Evolutionary conservation across 2,888 invertebrate genomes (phyloP).

Genomic region (Capitulum mitella): DNA sequence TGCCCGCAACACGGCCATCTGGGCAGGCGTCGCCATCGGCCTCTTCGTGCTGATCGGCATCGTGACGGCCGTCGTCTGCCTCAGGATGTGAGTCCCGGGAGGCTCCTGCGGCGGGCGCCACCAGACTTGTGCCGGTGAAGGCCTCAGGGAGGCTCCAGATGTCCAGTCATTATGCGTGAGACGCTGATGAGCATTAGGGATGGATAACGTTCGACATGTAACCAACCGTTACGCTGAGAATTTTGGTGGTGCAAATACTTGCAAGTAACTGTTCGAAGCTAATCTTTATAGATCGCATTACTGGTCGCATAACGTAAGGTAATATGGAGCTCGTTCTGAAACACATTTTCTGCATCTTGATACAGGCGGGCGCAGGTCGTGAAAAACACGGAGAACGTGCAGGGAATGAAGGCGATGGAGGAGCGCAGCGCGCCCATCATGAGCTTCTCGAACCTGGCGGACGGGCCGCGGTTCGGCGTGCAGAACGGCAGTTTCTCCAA

Average conservation of each 20-base stretch:
- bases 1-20: constrained; percentile 60
- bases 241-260: too few species aligned
- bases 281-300: too few species aligned
- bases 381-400: constrained; percentile 22
- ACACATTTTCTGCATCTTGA: neutral
- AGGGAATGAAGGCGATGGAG: constrained; percentile 26
- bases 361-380: neutral
- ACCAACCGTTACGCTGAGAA: too few species aligned
- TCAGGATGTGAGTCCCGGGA: constrained; percentile 44
- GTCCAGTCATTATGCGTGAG: too few species aligned
- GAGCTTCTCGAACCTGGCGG: constrained; percentile 4
- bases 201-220: too few species aligned
- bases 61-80: constrained; percentile 68
- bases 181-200: too few species aligned
- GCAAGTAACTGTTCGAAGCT: too few species aligned
- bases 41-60: constrained; percentile 70
- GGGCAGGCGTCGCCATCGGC: constrained; percentile 75
- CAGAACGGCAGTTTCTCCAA: neutral
- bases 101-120: too few species aligned
- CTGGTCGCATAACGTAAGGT: too few species aligned
- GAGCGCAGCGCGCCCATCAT: constrained; percentile 22
- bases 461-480: neutral
- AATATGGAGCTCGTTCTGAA: neutral
- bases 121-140: too few species aligned
- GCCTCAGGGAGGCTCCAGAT: too few species aligned